Conservation (phyloP, 2,797 vertebrate genomes). For the Ispidina lecontei region DNA sequence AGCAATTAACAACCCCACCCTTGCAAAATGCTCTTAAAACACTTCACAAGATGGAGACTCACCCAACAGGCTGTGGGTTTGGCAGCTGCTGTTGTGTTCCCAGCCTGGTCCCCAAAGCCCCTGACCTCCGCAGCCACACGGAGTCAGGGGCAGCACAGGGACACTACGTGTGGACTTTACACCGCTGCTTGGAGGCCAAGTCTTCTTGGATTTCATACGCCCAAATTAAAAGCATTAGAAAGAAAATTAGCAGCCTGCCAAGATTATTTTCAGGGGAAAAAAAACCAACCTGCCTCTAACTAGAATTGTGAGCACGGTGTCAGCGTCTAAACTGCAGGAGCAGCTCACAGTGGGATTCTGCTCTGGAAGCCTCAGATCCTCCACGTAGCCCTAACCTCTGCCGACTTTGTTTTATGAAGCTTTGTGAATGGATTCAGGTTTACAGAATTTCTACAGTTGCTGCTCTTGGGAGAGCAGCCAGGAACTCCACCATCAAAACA, state of each 20-base stretch:
- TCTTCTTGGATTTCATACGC: not conserved
- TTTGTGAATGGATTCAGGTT: conserved; percentile 56
- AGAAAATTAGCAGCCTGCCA: not conserved
- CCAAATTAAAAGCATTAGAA: not conserved
- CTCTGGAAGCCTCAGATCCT: conserved; percentile 43
- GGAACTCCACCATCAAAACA: conserved; percentile 29
- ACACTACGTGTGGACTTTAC: rapidly evolving
- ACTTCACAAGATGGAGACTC: not conserved
- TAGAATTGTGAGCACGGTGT: not conserved
- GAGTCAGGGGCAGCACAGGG: rapidly evolving
- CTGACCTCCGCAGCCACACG: rapidly evolving
- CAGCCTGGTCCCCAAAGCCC: not conserved
- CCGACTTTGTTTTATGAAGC: conserved; percentile 59
- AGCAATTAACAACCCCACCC: not conserved
- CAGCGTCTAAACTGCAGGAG: conserved; percentile 10
- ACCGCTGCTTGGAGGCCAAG: rapidly evolving
- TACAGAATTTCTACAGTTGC: conserved; percentile 44
- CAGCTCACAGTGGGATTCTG: not conserved
- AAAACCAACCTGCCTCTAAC: not conserved
- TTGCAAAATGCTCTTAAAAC: not conserved
- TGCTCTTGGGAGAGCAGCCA: conserved; percentile 6
- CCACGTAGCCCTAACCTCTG: not conserved
- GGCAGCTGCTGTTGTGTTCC: not conserved
- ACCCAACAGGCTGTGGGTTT: rapidly evolving
- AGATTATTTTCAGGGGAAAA: not conserved